These are phyloP conservation scores for Alligator mississippiensis DNA, from an alignment of 2,113 vertebrate species.

Conservation along the genomic window DNA sequence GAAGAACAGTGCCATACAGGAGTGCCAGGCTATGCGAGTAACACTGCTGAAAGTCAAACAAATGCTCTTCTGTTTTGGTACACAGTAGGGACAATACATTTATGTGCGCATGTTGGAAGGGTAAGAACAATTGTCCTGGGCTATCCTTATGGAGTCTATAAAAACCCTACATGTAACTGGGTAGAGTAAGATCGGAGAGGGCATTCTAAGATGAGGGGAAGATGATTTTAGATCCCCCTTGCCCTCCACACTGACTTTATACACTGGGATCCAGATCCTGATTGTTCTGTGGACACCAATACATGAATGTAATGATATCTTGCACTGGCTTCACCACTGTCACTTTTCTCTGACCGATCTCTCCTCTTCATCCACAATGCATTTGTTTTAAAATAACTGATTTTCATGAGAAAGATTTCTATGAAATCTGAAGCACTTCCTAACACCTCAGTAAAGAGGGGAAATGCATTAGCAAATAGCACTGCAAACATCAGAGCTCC, in stretches of 20 bases:
- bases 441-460: accelerated
- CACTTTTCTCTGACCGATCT: not conserved
- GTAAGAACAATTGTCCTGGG: not conserved
- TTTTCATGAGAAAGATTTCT: not conserved
- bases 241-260: accelerated
- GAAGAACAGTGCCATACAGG: constrained; percentile 47
- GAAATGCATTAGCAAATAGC: not conserved
- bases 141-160: not conserved
- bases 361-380: not conserved
- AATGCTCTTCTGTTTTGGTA: not conserved
- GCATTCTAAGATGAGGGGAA: accelerated
- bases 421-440: not conserved
- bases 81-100: not conserved
- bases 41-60: not conserved
- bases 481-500: not conserved
- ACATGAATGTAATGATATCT: not conserved
- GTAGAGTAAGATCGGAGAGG: not conserved
- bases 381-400: accelerated
- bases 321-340: not conserved
- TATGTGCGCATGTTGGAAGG: not conserved
- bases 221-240: not conserved
- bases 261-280: accelerated
- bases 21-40: constrained; percentile 10
- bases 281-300: not conserved
- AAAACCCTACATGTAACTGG: accelerated